Evolutionary conservation across 64 coral and sea anemone genomes (phyloP), one percentile per base, ranked within the genome.

Genomic region (Anthopleura sola): DNA sequence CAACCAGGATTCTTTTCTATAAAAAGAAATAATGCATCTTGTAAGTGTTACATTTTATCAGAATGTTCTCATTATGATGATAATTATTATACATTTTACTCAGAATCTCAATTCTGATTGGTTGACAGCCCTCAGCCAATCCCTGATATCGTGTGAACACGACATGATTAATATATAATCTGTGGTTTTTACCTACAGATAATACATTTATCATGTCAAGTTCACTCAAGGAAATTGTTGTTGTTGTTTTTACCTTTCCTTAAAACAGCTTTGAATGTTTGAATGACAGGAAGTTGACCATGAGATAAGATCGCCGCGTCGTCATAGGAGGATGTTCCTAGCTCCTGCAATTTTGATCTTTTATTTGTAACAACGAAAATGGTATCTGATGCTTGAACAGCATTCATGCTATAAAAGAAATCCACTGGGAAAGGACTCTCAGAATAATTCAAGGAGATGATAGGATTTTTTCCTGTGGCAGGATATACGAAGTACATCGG

Each of bases 401-500:
- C 66, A 71, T 69, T 12, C 66, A 31, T 32, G 29, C 29, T 71
- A 34, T 71, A 71, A 20, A 71, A 71, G 28, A 71, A 71, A 4
- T 34, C 66, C 10, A 32, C 26, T 32, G 66, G 66, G 15, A 32
- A 71, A 28, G 58, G 58, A 62, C 7, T 26, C 1, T 34, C 20
- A 71, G 19, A 26, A 24, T 62, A 62, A 24, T 62, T n/a, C 21
- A 62, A 26, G 24, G 58, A 62, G 10, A 62, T 62, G 58, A 26
- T 62, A 2, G 2, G 2, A 26, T 62, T 62, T 24, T 62, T 7
- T 24, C 24, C 20, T 53, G 50, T 53, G 6, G 58, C 19, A 62
- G 58, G 58, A 37, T 78, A 78, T 4, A 78, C 31, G 31, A 78
- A 78, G 44, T 39, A 78, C 75, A 78, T 78, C 23, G 34, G 75